phyloP scores from a whole-genome alignment of 2,113 vertebrate species.

The Porphyrio hochstetteri region DNA sequence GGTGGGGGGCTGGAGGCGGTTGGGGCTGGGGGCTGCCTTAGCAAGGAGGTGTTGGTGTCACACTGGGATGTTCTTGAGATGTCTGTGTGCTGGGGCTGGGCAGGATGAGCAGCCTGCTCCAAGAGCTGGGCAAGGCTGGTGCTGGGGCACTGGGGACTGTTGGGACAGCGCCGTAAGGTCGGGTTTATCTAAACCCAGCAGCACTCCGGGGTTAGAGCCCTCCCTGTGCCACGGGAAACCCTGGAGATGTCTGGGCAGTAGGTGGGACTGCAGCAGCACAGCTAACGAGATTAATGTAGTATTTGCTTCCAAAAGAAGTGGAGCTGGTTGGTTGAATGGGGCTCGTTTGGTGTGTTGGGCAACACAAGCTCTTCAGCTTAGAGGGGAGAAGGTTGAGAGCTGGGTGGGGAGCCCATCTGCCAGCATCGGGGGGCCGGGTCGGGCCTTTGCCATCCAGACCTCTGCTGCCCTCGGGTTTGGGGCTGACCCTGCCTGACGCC shows the following conservation, averaged over 20 bases:
- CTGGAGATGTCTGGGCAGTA: not conserved
- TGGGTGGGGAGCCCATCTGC: accelerated
- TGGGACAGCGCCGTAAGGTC: too few relatives aligned
- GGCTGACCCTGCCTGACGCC: not conserved
- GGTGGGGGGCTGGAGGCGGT: not conserved
- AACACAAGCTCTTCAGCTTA: not conserved
- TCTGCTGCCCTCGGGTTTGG: not conserved
- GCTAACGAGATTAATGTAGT: slow-evolving; percentile 35
- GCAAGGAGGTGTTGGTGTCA: not conserved
- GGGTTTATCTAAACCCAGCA: not conserved
- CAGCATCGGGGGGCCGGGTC: not conserved
- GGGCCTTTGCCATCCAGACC: not conserved
- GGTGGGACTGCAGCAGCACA: not conserved
- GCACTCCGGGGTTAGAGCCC: not conserved
- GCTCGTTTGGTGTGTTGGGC: not conserved
- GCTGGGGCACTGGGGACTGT: too few relatives aligned
- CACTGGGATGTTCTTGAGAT: not conserved
- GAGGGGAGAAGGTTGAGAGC: slow-evolving; percentile 32
- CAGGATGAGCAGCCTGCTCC: not conserved
- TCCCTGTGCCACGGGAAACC: accelerated
- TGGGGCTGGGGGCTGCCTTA: not conserved
- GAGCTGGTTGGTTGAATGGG: not conserved
- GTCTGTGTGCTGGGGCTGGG: not conserved
- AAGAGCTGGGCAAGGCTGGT: not conserved
- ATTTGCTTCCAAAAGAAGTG: slow-evolving; percentile 20